Percentiles rank a stretch among this genome's conserved stretches.
These are phyloP conservation scores for Trypoxylon attenuatum DNA, from an alignment of 2,888 invertebrate species.

Conservation along the genomic window DNA sequence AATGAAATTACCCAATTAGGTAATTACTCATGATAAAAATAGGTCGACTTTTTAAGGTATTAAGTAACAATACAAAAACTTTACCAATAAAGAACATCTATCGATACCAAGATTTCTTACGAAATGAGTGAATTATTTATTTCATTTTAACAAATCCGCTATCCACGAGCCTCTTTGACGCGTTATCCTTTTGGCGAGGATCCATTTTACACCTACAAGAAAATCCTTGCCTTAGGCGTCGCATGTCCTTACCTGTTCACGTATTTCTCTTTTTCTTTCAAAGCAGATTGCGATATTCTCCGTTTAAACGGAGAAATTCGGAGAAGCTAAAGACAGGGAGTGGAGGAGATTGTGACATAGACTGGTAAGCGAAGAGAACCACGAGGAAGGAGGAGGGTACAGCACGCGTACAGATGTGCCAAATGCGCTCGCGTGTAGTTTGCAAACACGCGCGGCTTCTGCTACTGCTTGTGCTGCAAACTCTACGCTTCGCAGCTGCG, in stretches of 20 bases:
- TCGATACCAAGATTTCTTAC: no score
- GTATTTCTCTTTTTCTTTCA: not conserved
- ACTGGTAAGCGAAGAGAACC: not conserved
- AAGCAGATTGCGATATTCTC: not conserved
- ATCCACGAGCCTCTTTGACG: not conserved
- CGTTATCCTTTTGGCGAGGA: not conserved
- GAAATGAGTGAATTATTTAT: not conserved
- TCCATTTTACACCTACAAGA: not conserved
- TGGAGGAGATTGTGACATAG: not conserved
- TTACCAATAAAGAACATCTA: no score
- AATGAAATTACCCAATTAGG: no score
- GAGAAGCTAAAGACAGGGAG: not conserved
- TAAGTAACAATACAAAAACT: no score
- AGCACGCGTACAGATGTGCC: constrained; percentile 21
- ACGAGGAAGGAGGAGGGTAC: not conserved
- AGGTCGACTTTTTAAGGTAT: no score
- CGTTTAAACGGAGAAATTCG: not conserved
- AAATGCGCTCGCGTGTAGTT: constrained; percentile 31
- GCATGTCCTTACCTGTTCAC: not conserved
- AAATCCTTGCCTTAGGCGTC: not conserved
- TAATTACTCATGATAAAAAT: no score
- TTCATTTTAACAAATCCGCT: not conserved
- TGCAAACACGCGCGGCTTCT: constrained; percentile 17
- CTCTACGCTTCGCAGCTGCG: constrained; percentile 26
- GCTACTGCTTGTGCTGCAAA: no score